A percentile compares a stretch with the other conserved stretches of the same genome.
Conservation (phyloP, 1,140 invertebrate species). For the Pseudomyrmex dendroicus region DNA sequence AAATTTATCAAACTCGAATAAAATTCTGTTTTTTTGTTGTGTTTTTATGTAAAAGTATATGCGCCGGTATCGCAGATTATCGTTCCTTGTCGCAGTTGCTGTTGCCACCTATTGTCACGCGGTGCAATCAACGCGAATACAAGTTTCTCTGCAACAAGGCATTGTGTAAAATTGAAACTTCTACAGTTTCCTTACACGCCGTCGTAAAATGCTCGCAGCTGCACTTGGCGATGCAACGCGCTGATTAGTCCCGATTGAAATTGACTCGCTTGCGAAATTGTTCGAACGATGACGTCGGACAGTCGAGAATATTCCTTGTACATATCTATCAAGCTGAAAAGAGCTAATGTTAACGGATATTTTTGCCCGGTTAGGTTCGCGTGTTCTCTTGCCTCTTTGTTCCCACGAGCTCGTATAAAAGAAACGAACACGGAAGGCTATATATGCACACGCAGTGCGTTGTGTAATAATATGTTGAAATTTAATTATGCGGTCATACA, state of each 20-base stretch:
- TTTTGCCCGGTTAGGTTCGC: not conserved
- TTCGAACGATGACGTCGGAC: conserved; percentile 61
- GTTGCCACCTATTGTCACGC: conserved; percentile 35
- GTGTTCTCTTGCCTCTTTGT: conserved; percentile 15
- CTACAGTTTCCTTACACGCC: not conserved
- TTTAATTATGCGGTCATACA: not conserved
- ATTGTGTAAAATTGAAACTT: not conserved
- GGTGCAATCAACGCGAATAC: conserved; percentile 1
- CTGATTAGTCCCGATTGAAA: conserved; percentile 78
- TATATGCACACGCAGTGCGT: not conserved
- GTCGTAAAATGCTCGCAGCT: conserved; percentile 14
- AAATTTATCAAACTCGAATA: not conserved
- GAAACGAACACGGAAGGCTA: not conserved
- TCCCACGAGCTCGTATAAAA: conserved; percentile 15
- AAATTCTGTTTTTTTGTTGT: no score
- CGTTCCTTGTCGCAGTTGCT: not conserved
- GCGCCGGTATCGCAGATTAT: not conserved
- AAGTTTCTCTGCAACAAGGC: not conserved
- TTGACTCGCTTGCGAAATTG: conserved; percentile 71
- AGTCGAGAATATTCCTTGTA: conserved; percentile 6
- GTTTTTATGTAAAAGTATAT: not conserved
- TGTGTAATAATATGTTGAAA: conserved; percentile 28
- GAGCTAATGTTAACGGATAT: not conserved
- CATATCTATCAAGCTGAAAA: not conserved
- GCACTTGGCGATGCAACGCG: conserved; percentile 48